These are phyloP conservation scores for Rhimphoctona megacephalus DNA, from an alignment of 2,888 invertebrate species.

Conservation along the genomic window DNA sequence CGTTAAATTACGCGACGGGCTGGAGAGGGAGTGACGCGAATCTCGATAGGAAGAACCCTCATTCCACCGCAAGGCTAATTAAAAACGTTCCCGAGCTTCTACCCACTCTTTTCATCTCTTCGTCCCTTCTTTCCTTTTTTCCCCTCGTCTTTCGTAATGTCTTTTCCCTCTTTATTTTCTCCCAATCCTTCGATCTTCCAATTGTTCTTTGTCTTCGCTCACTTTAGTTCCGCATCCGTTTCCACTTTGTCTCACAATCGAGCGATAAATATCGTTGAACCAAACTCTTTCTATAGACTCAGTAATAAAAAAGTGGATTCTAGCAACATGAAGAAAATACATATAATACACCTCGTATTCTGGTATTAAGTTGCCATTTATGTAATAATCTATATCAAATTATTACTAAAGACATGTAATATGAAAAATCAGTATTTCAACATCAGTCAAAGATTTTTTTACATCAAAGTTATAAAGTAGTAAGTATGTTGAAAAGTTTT, in stretches of 20 bases:
- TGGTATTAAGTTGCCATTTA: not conserved
- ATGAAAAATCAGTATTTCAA: not conserved
- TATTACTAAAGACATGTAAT: not conserved
- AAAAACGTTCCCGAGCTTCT: constrained; percentile 69
- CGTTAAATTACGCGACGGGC: constrained; percentile 69
- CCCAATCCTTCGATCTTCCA: constrained; percentile 13
- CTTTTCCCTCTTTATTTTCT: constrained; percentile 32
- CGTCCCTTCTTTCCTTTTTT: constrained; percentile 32
- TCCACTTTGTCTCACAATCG: constrained; percentile 60
- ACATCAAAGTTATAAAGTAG: not conserved
- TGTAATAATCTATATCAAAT: not conserved
- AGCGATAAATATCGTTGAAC: constrained; percentile 60
- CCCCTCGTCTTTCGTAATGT: constrained; percentile 25
- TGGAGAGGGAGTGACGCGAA: constrained; percentile 44
- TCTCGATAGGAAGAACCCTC: constrained; percentile 66
- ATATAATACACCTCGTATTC: constrained; percentile 26
- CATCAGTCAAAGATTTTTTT: not conserved
- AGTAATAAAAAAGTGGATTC: not conserved
- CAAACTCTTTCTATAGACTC: constrained; percentile 38
- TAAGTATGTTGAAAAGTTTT: too few relatives aligned
- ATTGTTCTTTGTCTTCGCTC: constrained; percentile 58
- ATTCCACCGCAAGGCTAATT: constrained; percentile 72
- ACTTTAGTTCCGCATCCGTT: constrained; percentile 65
- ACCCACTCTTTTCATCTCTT: constrained; percentile 56
- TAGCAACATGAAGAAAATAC: constrained; percentile 8